Conservation (phyloP, 2,888 invertebrate genomes). For the Cryptocephalus primarius region DNA sequence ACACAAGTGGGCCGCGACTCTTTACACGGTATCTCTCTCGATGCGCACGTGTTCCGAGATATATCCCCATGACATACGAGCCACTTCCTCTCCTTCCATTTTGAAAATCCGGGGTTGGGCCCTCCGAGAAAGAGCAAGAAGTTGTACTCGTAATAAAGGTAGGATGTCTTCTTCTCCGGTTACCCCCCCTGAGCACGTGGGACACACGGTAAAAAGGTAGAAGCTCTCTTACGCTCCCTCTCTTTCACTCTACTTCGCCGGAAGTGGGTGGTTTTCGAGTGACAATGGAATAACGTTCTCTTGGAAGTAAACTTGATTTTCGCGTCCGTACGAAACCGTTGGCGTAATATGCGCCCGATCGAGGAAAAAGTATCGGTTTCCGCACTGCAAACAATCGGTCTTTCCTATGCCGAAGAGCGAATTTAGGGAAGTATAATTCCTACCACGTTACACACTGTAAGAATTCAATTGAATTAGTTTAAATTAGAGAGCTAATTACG, state of each 20-base stretch:
- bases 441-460: too few relatives aligned
- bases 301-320: not conserved
- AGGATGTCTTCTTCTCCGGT: constrained; percentile 9
- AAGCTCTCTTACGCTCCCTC: not conserved
- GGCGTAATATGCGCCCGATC: too few relatives aligned
- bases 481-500: too few relatives aligned
- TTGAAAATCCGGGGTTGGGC: constrained; percentile 20
- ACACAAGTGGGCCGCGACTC: constrained; percentile 20
- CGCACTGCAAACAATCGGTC: too few relatives aligned
- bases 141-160: constrained; percentile 5
- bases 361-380: too few relatives aligned
- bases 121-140: not conserved
- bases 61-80: constrained; percentile 32
- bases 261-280: constrained; percentile 29
- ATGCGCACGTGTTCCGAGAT: constrained; percentile 32
- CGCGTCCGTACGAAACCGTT: too few relatives aligned
- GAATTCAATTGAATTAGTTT: too few relatives aligned
- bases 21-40: constrained; percentile 17
- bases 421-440: too few relatives aligned
- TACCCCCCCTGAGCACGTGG: constrained; percentile 5
- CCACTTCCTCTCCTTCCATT: constrained; percentile 30
- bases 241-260: constrained; percentile 14
- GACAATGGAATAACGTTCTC: not conserved
- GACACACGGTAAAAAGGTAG: not conserved
- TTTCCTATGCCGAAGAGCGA: too few relatives aligned